These are phyloP conservation scores for Prenolepis imparis DNA, from an alignment of 2,888 invertebrate species.

Conservation along the genomic window DNA sequence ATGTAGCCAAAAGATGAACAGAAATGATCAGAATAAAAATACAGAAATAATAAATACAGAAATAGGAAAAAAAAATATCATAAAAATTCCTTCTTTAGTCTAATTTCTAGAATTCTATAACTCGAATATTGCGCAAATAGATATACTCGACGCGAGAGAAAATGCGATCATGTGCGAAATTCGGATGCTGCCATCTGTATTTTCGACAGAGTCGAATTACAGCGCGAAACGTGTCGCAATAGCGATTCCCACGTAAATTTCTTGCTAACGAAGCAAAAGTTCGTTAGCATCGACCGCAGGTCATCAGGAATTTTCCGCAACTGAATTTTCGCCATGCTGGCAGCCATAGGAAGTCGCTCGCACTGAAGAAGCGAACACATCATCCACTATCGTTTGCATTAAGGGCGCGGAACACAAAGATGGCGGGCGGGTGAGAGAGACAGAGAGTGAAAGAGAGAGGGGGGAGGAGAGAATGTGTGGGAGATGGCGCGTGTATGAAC, in stretches of 20 bases:
- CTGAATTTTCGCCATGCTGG: slow-evolving; percentile 2
- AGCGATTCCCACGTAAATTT: slow-evolving; percentile 39
- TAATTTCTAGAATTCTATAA: neutral
- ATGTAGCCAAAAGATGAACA: no score
- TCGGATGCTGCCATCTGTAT: slow-evolving; percentile 6
- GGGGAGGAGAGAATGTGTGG: neutral
- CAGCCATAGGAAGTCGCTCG: slow-evolving; percentile 13
- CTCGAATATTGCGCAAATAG: neutral
- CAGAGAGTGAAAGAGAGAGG: slow-evolving; percentile 12
- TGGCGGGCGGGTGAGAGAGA: neutral
- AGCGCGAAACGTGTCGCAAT: neutral
- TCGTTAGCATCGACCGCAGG: slow-evolving; percentile 43
- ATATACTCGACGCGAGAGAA: neutral
- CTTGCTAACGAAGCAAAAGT: slow-evolving; percentile 42
- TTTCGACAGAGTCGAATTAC: slow-evolving; percentile 4
- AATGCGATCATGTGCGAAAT: neutral
- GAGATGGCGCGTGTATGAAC: slow-evolving; percentile 71
- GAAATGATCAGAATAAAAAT: no score
- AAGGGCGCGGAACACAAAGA: neutral
- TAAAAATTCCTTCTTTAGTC: neutral
- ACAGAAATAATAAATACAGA: neutral
- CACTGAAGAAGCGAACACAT: neutral
- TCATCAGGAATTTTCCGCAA: slow-evolving; percentile 29
- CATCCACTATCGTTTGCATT: slow-evolving; percentile 15
- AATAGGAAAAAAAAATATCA: neutral